These are phyloP conservation scores for Anguilla obscura DNA, from an alignment of 2,797 vertebrate genomes.

Conservation along the genomic window DNA sequence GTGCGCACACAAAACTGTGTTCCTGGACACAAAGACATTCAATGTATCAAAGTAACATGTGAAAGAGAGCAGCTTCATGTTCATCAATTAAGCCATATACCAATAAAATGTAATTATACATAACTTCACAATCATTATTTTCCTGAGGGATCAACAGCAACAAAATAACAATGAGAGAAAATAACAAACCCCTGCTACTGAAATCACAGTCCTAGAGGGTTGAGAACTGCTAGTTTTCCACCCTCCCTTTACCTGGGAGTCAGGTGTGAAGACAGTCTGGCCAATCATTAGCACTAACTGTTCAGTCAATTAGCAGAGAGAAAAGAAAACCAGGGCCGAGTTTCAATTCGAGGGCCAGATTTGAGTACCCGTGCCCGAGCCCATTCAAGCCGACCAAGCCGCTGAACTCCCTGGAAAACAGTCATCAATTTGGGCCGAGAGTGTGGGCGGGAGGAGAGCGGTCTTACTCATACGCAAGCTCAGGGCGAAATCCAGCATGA, in stretches of 20 bases:
- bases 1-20: conserved; percentile 63
- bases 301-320: too few relatives aligned
- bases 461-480: conserved; percentile 84
- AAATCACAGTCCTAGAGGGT: not conserved
- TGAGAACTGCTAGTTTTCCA: not conserved
- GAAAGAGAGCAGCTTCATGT: not conserved
- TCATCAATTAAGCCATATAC: not conserved
- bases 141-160: not conserved
- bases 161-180: not conserved
- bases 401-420: not conserved
- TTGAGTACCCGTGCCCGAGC: not conserved
- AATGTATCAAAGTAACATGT: not conserved
- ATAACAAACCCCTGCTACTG: not conserved
- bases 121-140: not conserved
- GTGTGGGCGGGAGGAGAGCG: not conserved
- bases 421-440: not conserved
- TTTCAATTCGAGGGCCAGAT: too few relatives aligned
- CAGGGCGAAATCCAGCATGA: conserved; percentile 81
- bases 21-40: conserved; percentile 53
- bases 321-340: too few relatives aligned
- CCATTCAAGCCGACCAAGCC: not conserved
- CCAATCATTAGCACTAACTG: too few relatives aligned
- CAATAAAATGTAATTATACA: not conserved
- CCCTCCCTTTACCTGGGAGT: too few relatives aligned
- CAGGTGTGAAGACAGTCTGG: too few relatives aligned